Base-by-base conservation (phyloP, 2,797 vertebrate species). In the Acanthurus leucopareius region DNA sequence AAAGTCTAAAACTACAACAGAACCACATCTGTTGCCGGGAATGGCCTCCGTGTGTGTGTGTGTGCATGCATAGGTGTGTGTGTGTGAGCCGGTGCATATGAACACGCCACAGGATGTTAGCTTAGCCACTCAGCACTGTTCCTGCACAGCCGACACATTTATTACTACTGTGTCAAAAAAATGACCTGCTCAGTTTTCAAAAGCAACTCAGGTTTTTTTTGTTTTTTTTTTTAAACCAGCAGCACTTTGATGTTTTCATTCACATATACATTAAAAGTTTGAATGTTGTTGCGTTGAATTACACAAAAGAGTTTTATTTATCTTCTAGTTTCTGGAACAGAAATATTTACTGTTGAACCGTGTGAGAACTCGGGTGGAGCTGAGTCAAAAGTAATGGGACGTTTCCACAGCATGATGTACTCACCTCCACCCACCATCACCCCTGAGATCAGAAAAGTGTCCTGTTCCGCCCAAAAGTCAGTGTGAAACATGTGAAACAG, bases 121-220 rank as follows among this genome's bases (percentile, higher is more conserved):
- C 91, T 87, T 90, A 90, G 86, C 89, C 75, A 93, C 89, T 94
- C 91, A 92, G 93, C 91, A 91, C 80, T 60, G 80, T 84, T 92
- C 69, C 77, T 85, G 79, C 80, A 17, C 63, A 52, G 79, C 76
- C 1, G 58, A 89, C 84, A 89, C 75, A 67, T 91, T 89, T 82
- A 88, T 80, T 32, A 53, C 69, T 20, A 57, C 49, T 70, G 51
- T 7, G 19, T 38, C 48, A 25, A 67, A 35, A 35, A 48, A 47
- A 56, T 1, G 73, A 35, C 58, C 11, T 71, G 74, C 49, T 5
- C 51, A 63, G 7, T 32, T 32, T 32, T 32, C 28, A 32, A 20
- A n/a, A 63, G 45, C 54, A 14, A 10, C 71, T 77, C 57, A 1
- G 32, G 14, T 48, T 49, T 0, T 9, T 2, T 19, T 53, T 3